phyloP scores from a whole-genome alignment of 2,888 invertebrate species.

The Buathra laborator region DNA sequence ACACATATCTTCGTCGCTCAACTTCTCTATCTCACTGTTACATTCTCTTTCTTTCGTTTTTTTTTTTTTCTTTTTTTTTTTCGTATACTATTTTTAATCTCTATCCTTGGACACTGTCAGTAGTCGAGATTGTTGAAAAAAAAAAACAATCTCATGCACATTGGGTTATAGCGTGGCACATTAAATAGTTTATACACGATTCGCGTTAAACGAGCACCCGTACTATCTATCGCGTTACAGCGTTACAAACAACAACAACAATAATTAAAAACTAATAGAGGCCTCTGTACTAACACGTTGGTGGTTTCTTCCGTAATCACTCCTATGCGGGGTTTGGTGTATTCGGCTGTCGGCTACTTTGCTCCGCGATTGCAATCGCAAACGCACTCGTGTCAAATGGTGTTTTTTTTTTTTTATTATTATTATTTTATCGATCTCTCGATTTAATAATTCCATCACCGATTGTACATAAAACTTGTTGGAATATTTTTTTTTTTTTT shows the following conservation, averaged over 20 bases:
- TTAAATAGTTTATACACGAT: constrained; percentile 47
- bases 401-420: constrained; percentile 31
- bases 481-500: constrained; percentile 23
- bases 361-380: constrained; percentile 71
- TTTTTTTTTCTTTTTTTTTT: constrained; percentile 21
- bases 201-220: constrained; percentile 42
- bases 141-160: constrained; percentile 52
- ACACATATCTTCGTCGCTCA: constrained; percentile 29
- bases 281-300: constrained; percentile 79
- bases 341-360: constrained; percentile 85
- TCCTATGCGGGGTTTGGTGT: constrained; percentile 84
- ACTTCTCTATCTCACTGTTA: constrained; percentile 19
- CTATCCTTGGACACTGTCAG: constrained; percentile 50
- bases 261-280: constrained; percentile 49
- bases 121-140: constrained; percentile 55
- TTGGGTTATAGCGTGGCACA: constrained; percentile 58
- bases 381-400: constrained; percentile 55
- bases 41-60: constrained; percentile 10
- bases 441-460: constrained; percentile 40
- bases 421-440: constrained; percentile 23
- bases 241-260: constrained; percentile 25
- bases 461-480: constrained; percentile 56
- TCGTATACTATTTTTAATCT: background rate
- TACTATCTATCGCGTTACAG: constrained; percentile 47
- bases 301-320: constrained; percentile 75